phyloP scores from a whole-genome alignment of 92 coral and sea anemone genomes.

The Epizoanthus illoricatus region DNA sequence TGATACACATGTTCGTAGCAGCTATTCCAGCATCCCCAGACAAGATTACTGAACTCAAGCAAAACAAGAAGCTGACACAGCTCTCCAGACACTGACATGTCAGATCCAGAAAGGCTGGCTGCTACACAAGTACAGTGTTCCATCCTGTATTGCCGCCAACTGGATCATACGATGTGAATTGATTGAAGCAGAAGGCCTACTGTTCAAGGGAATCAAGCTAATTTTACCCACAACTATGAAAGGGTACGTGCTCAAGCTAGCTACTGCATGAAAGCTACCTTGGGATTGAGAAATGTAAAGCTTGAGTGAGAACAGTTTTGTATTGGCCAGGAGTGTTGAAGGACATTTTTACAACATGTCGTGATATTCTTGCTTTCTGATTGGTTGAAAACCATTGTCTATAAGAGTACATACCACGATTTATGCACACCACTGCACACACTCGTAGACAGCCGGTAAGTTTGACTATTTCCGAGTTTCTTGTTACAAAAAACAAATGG shows the following conservation, averaged over 20 bases:
- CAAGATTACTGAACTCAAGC: slow-evolving; percentile 13
- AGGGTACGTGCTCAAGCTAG: slow-evolving; percentile 12
- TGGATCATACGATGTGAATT: slow-evolving; percentile 10
- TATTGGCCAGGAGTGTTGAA: slow-evolving; percentile 20
- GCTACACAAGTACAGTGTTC: background rate
- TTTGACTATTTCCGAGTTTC: no score
- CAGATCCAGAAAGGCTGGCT: slow-evolving; percentile 21
- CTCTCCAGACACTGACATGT: slow-evolving; percentile 16
- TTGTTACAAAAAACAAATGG: no score
- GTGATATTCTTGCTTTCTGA: no score
- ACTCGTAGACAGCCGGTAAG: no score
- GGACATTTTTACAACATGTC: background rate
- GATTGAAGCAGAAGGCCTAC: slow-evolving; percentile 23
- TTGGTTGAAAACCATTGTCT: no score
- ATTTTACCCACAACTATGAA: slow-evolving; percentile 25
- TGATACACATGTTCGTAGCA: slow-evolving; percentile 40
- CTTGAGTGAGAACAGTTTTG: background rate
- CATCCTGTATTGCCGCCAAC: slow-evolving; percentile 3
- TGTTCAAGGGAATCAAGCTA: slow-evolving; percentile 24
- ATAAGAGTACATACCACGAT: no score
- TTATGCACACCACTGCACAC: no score
- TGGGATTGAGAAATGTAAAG: slow-evolving; percentile 10
- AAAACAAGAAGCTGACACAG: slow-evolving; percentile 15
- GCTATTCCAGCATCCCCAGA: slow-evolving; percentile 40
- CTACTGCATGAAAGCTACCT: slow-evolving; percentile 22